Percentiles rank a stretch among this genome's conserved stretches.
Conservation (phyloP, 2,797 vertebrate species). For the Erethizon dorsatum region DNA sequence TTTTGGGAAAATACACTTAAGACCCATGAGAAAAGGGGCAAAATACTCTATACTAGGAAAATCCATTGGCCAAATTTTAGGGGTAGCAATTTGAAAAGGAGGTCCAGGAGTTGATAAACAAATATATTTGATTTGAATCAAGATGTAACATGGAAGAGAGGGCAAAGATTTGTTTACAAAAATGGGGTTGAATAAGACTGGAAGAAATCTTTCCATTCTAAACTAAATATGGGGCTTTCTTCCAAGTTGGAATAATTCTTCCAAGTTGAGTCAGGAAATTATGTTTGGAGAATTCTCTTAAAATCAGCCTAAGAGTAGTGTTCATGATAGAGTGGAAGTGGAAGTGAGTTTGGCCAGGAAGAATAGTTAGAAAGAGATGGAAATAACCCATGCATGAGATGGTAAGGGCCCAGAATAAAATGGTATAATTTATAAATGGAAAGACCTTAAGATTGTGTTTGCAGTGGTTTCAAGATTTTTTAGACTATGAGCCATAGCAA, state of each 20-base stretch:
- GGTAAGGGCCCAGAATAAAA: slow-evolving; percentile 56
- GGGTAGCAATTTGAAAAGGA: not conserved
- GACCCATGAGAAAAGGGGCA: not conserved
- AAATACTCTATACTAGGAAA: not conserved
- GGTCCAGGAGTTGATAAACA: not conserved
- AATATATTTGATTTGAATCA: not conserved
- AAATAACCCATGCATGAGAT: slow-evolving; percentile 68
- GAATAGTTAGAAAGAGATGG: slow-evolving; percentile 33
- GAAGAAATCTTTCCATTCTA: slow-evolving; percentile 21
- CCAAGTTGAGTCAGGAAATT: slow-evolving; percentile 57
- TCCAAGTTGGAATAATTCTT: not conserved
- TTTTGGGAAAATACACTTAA: slow-evolving; percentile 7
- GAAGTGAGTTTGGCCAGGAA: slow-evolving; percentile 23
- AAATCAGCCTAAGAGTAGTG: not conserved
- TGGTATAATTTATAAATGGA: slow-evolving; percentile 45
- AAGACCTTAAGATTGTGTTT: slow-evolving; percentile 23
- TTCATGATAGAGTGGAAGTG: not conserved
- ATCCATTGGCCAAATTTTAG: not conserved
- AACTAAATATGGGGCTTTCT: not conserved
- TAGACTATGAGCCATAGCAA: not conserved
- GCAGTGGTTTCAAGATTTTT: slow-evolving; percentile 3
- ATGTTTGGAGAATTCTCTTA: slow-evolving; percentile 17
- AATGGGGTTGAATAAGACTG: not conserved
- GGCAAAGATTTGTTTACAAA: not conserved
- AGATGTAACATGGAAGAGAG: not conserved